Evolutionary conservation across 1,140 invertebrate species (phyloP).

Genomic region (Heliconius hermathena): DNA sequence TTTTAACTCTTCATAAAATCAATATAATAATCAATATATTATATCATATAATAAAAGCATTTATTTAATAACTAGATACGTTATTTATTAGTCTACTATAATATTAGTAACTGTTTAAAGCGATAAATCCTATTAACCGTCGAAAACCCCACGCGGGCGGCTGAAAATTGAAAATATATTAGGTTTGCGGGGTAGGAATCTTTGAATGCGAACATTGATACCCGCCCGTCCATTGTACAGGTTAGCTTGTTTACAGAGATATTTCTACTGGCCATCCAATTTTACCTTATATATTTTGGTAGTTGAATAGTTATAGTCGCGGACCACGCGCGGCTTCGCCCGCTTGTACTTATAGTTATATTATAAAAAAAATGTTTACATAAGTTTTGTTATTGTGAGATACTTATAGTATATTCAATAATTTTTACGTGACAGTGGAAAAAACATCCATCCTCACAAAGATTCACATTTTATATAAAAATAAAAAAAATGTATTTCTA

Average conservation of each 20-base stretch:
- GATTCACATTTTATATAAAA: no score
- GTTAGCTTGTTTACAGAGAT: conserved; percentile 69
- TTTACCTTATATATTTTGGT: neutral
- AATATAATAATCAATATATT: no score
- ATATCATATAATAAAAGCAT: no score
- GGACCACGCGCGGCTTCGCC: no score
- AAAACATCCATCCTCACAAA: no score
- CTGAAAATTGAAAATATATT: conserved; percentile 80
- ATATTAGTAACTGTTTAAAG: conserved; percentile 25
- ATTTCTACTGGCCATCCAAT: conserved; percentile 38
- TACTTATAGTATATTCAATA: no score
- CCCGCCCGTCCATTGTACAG: conserved; percentile 57
- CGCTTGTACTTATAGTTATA: no score
- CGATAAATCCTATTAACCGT: conserved; percentile 67
- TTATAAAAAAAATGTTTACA: no score
- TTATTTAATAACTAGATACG: no score
- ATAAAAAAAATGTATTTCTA: neutral
- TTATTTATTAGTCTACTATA: neutral
- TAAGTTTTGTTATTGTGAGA: no score
- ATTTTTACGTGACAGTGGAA: no score
- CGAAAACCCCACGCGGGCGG: conserved; percentile 62
- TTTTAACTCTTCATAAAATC: neutral
- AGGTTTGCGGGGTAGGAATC: conserved; percentile 58
- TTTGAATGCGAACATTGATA: conserved; percentile 54
- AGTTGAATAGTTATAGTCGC: neutral